Evolutionary conservation across 1,140 invertebrate genomes (phyloP).

Genomic region (Myzus persicae): DNA sequence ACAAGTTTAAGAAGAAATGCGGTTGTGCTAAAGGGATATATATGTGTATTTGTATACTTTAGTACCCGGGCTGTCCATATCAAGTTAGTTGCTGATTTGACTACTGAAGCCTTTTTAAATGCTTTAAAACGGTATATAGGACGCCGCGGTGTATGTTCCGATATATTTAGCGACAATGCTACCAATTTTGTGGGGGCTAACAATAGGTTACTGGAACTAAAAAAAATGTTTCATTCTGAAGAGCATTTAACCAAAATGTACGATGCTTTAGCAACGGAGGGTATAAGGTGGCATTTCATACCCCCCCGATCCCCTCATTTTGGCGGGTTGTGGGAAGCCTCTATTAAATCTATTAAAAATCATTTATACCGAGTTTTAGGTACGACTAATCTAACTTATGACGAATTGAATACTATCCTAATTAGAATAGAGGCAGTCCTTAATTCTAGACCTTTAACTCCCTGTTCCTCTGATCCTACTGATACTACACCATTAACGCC

Average conservation of each 20-base stretch:
- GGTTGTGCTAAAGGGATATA: not conserved
- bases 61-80: slow-evolving; percentile 63
- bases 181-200: slow-evolving; percentile 65
- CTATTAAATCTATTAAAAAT: too few species aligned
- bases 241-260: not conserved
- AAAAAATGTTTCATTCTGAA: not conserved
- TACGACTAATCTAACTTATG: too few species aligned
- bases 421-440: too few species aligned
- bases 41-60: slow-evolving; percentile 62
- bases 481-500: too few species aligned
- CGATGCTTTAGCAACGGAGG: not conserved
- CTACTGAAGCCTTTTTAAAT: slow-evolving; percentile 62
- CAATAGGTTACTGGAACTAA: slow-evolving; percentile 14
- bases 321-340: too few species aligned
- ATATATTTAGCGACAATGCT: slow-evolving; percentile 64
- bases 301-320: too few species aligned
- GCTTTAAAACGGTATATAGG: slow-evolving; percentile 63
- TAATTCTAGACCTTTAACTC: too few species aligned
- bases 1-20: not conserved
- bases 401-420: too few species aligned
- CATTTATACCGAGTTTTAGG: too few species aligned
- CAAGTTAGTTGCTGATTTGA: slow-evolving; percentile 63
- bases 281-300: too few species aligned
- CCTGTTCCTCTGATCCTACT: too few species aligned
- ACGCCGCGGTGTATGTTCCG: slow-evolving; percentile 48